These are phyloP conservation scores for Orthosia gracilis DNA, from an alignment of 2,888 invertebrate species.

Conservation along the genomic window DNA sequence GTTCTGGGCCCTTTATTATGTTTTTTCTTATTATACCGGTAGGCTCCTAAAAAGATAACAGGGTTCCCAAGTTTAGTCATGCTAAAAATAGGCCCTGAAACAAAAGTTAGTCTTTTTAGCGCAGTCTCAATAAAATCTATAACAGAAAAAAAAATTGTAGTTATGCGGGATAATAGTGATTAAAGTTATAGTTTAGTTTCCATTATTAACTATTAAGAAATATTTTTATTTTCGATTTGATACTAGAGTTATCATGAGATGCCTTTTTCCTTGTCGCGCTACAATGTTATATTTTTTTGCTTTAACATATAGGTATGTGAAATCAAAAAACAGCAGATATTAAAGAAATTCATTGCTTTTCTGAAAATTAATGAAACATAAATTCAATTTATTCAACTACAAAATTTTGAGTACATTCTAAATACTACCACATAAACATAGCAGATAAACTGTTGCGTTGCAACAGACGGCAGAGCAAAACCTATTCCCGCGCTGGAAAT, in stretches of 20 bases:
- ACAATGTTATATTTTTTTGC: not conserved
- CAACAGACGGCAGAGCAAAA: too few relatives aligned
- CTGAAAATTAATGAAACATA: not conserved
- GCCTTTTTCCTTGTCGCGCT: too few relatives aligned
- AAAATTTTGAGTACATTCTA: too few relatives aligned
- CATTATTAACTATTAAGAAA: too few relatives aligned
- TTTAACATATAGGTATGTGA: not conserved
- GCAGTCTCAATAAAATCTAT: too few relatives aligned
- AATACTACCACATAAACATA: too few relatives aligned
- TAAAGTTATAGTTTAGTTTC: not conserved
- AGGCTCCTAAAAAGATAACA: constrained; percentile 31
- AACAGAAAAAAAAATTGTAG: too few relatives aligned
- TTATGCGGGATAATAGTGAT: not conserved
- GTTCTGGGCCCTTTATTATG: constrained; percentile 23
- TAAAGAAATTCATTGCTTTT: too few relatives aligned
- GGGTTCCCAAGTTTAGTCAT: constrained; percentile 43
- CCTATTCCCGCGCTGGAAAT: too few relatives aligned
- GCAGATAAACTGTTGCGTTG: too few relatives aligned
- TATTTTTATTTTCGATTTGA: too few relatives aligned
- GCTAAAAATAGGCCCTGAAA: constrained; percentile 43
- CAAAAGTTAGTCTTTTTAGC: not conserved
- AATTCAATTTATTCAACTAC: too few relatives aligned
- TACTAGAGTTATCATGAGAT: not conserved
- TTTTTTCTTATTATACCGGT: constrained; percentile 39
- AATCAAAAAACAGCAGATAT: not conserved